A percentile compares a stretch with the other conserved stretches of the same genome.
These are phyloP conservation scores for Drosophila rhopaloa DNA, from an alignment of 1,140 invertebrate species.

Conservation along the genomic window DNA sequence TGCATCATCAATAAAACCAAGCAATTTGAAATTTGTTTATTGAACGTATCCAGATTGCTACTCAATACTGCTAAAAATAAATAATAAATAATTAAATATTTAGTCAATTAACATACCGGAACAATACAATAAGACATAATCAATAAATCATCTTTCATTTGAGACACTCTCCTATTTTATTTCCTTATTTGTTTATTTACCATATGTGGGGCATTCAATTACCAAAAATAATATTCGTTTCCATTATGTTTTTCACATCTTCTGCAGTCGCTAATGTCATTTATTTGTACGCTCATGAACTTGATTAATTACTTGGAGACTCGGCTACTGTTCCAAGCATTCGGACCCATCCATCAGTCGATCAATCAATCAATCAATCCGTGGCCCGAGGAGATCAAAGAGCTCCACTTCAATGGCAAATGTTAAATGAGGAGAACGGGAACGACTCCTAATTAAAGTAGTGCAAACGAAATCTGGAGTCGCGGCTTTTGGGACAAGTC, in stretches of 20 bases:
- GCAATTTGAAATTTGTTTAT: too few relatives aligned
- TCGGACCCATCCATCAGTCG: conserved; percentile 41
- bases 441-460: conserved; percentile 61
- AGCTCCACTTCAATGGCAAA: conserved; percentile 57
- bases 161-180: neutral
- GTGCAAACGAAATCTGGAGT: conserved; percentile 63
- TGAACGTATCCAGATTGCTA: too few relatives aligned
- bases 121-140: neutral
- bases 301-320: conserved; percentile 44
- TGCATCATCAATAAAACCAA: too few relatives aligned
- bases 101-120: neutral
- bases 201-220: conserved; percentile 28
- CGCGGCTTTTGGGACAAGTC: conserved; percentile 36
- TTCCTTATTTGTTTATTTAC: neutral
- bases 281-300: conserved; percentile 29
- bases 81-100: too few relatives aligned
- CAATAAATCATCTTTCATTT: neutral
- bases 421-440: conserved; percentile 18
- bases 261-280: conserved; percentile 37
- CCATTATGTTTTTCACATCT: conserved; percentile 2
- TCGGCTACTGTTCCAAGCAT: conserved; percentile 35
- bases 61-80: too few relatives aligned
- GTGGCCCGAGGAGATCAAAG: conserved; percentile 60
- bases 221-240: conserved; percentile 3
- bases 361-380: conserved; percentile 59